These are phyloP conservation scores for Eudasyphora cyanicolor DNA, from an alignment of 2,888 invertebrate genomes.

Conservation along the genomic window DNA sequence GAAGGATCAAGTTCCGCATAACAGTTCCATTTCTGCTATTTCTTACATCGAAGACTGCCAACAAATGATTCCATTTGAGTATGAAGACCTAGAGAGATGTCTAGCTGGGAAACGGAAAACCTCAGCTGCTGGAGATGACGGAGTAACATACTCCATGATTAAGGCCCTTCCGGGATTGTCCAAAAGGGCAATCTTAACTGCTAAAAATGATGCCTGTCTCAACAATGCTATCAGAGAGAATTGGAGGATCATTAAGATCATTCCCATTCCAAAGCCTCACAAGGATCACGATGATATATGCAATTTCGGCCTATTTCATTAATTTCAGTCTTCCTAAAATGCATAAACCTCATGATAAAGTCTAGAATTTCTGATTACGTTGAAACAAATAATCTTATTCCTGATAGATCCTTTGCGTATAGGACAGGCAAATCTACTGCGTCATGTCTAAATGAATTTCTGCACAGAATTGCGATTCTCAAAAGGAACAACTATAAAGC, in stretches of 20 bases:
- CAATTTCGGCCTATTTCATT: conserved; percentile 22
- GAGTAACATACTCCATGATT: background rate
- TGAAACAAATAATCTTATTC: background rate
- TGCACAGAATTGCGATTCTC: no score
- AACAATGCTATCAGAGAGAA: background rate
- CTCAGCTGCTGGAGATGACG: background rate
- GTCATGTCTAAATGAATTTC: no score
- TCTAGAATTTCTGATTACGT: background rate
- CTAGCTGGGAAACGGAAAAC: background rate
- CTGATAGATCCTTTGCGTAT: conserved; percentile 13
- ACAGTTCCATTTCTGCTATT: no score
- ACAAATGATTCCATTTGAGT: background rate
- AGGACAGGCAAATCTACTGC: no score
- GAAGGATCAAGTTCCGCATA: no score
- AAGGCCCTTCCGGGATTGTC: no score
- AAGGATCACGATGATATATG: background rate
- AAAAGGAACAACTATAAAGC: background rate
- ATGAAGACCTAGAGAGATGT: background rate
- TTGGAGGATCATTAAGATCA: no score
- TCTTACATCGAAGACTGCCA: no score
- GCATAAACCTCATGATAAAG: conserved; percentile 34
- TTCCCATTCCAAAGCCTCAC: no score
- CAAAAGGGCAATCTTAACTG: background rate
- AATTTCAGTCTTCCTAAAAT: conserved; percentile 27
- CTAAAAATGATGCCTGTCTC: background rate